A percentile compares a stretch with the other conserved stretches of the same genome.
These are phyloP conservation scores for Excalfactoria chinensis DNA, from an alignment of 2,113 vertebrate genomes.

Conservation along the genomic window DNA sequence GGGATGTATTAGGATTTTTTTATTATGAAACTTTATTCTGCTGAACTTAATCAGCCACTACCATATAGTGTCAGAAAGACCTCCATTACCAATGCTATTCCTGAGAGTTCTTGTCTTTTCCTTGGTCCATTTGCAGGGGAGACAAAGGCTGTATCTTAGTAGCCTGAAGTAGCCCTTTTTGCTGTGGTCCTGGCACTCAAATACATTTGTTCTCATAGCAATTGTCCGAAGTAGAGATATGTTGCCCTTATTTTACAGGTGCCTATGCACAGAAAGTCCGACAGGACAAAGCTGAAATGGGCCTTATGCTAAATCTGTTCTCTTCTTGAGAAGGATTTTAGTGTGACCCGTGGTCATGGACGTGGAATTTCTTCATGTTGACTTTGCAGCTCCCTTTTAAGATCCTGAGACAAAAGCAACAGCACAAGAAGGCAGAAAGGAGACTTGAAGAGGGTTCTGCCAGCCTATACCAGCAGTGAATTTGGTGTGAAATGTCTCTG, in stretches of 20 bases:
- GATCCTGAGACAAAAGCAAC: neutral
- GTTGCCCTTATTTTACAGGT: neutral
- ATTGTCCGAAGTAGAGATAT: neutral
- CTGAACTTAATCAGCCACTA: neutral
- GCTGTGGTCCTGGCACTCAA: neutral
- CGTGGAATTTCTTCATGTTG: neutral
- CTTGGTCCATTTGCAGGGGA: neutral
- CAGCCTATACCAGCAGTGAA: neutral
- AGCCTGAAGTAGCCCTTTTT: neutral
- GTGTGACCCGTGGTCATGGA: neutral
- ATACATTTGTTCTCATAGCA: neutral
- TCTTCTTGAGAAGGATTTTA: neutral
- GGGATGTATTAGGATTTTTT: neutral
- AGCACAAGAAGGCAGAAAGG: neutral
- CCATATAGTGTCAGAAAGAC: neutral
- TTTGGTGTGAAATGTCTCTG: neutral
- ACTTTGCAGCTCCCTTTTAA: constrained; percentile 5
- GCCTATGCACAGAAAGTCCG: neutral
- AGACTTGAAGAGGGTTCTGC: neutral
- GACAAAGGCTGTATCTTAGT: neutral
- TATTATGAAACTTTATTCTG: neutral
- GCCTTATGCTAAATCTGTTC: neutral
- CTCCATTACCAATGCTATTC: neutral
- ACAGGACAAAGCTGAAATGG: neutral
- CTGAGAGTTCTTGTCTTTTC: neutral